Conservation (phyloP, 1,140 invertebrate genomes). For the Drosophila tropicalis region DNA sequence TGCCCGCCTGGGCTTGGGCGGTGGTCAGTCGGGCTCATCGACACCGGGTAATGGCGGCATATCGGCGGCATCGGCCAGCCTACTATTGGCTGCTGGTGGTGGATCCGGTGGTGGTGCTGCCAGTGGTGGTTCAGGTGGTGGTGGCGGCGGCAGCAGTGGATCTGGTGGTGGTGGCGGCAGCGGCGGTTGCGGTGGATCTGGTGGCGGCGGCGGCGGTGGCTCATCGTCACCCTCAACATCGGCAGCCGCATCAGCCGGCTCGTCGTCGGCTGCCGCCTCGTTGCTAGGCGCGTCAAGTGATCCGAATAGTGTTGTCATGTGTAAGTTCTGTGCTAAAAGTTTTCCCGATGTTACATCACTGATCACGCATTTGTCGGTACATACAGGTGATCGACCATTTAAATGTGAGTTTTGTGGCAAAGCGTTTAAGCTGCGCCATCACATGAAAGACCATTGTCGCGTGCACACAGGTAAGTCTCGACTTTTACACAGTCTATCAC, state of each 20-base stretch:
- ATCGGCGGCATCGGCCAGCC: conserved; percentile 13
- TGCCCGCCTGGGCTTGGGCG: conserved; percentile 10
- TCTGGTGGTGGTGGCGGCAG: conserved; percentile 24
- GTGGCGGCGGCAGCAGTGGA: conserved; percentile 28
- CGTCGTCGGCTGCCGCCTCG: conserved; percentile 73
- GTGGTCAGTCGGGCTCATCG: conserved; percentile 22
- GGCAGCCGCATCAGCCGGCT: conserved; percentile 76
- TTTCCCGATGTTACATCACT: conserved; percentile 94
- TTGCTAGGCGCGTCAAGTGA: conserved; percentile 84
- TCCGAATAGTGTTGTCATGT: conserved; percentile 90
- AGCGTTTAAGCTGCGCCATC: conserved; percentile 94
- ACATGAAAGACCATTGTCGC: conserved; percentile 96
- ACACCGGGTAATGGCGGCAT: conserved; percentile 35
- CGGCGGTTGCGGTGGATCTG: conserved; percentile 23
- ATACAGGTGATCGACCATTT: conserved; percentile 94
- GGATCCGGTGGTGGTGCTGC: conserved; percentile 13
- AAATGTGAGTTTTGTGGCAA: conserved; percentile 96
- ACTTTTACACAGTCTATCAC: background rate
- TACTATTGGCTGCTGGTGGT: conserved; percentile 9
- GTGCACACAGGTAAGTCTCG: conserved; percentile 90
- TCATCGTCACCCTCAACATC: conserved; percentile 75
- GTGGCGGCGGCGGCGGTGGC: conserved; percentile 44
- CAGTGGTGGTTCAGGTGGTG: conserved; percentile 32
- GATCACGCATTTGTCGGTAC: conserved; percentile 92
- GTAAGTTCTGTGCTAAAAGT: conserved; percentile 95